phyloP scores from a whole-genome alignment of 2,888 invertebrate genomes.

The Fragum whitleyi region DNA sequence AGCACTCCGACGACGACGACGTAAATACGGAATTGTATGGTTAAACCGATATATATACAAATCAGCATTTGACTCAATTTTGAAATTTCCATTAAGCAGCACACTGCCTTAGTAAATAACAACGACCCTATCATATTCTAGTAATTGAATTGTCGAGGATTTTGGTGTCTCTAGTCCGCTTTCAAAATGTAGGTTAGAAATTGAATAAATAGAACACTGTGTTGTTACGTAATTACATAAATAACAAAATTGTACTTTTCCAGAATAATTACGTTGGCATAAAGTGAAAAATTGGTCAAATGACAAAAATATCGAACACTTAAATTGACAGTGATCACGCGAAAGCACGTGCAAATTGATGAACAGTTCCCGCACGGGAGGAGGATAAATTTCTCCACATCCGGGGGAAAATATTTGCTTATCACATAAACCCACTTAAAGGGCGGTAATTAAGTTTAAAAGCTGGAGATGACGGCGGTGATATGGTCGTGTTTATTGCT shows the following conservation, averaged over 20 bases:
- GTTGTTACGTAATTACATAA: too few species aligned
- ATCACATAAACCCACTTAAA: conserved; percentile 38
- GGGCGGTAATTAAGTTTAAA: conserved; percentile 44
- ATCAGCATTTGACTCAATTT: too few species aligned
- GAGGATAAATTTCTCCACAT: conserved; percentile 28
- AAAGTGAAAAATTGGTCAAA: background rate
- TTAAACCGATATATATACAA: too few species aligned
- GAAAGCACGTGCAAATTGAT: conserved; percentile 18
- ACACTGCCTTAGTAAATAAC: too few species aligned
- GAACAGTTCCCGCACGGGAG: conserved; percentile 12
- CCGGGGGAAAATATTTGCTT: conserved; percentile 32
- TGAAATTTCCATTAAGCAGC: too few species aligned
- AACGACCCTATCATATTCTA: too few species aligned
- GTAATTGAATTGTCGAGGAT: too few species aligned
- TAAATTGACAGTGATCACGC: conserved; percentile 19
- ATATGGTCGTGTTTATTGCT: conserved; percentile 31
- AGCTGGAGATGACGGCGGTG: conserved; percentile 21
- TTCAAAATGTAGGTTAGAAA: too few species aligned
- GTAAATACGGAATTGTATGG: too few species aligned
- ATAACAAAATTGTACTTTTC: background rate
- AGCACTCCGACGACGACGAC: too few species aligned
- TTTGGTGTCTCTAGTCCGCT: too few species aligned
- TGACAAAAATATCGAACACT: background rate
- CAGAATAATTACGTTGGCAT: background rate
- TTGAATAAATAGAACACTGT: too few species aligned